Conservation (phyloP, 2,888 invertebrate genomes). For the Cephus pulcher region DNA sequence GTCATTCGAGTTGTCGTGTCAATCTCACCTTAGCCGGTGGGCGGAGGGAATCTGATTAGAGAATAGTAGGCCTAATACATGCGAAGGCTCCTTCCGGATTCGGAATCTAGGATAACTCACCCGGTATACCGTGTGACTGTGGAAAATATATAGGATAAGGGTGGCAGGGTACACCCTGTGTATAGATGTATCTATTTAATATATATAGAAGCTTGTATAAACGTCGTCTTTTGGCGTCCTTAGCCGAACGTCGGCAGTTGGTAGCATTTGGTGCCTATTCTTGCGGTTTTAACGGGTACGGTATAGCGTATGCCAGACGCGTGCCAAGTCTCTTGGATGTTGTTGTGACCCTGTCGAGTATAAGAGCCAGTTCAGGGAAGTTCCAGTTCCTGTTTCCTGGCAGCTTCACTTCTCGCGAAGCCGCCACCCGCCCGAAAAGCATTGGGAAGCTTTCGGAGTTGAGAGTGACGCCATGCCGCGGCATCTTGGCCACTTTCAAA, state of each 20-base stretch:
- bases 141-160: not conserved
- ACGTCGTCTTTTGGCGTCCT: not conserved
- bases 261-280: constrained; percentile 34
- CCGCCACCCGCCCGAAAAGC: not conserved
- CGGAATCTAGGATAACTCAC: too few species aligned
- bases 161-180: not conserved
- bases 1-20: too few species aligned
- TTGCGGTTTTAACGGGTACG: constrained; percentile 43
- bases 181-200: not conserved
- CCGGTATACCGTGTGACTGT: not conserved
- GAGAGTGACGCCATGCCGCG: constrained; percentile 1
- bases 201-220: constrained; percentile 4
- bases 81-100: too few species aligned
- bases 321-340: constrained; percentile 49
- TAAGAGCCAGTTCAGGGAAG: constrained; percentile 1
- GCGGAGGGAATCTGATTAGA: too few species aligned
- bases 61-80: too few species aligned
- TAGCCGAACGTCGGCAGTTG: constrained; percentile 6
- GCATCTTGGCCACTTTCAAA: constrained; percentile 29
- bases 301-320: constrained; percentile 53
- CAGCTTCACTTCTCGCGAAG: not conserved
- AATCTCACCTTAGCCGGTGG: too few species aligned
- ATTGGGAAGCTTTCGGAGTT: not conserved
- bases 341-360: constrained; percentile 8
- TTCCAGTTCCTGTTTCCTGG: constrained; percentile 4